A percentile compares a stretch with the other conserved stretches of the same genome.
These are phyloP conservation scores for Rhipidura dahli DNA, from an alignment of 2,113 vertebrate species.

Conservation along the genomic window DNA sequence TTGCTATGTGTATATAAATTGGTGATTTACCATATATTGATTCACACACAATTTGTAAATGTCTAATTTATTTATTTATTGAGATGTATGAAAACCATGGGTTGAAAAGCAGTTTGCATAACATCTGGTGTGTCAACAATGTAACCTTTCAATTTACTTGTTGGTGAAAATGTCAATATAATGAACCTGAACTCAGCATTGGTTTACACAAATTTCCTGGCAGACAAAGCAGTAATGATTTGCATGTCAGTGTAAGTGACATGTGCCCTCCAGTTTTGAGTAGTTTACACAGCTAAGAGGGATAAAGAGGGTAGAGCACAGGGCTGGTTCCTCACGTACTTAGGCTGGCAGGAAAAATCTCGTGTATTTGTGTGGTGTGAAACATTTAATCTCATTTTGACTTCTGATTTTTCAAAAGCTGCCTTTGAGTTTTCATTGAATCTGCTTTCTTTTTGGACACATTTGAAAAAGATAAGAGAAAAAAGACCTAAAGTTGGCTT, in stretches of 20 bases:
- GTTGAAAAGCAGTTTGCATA: slow-evolving; percentile 53
- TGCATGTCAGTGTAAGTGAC: slow-evolving; percentile 43
- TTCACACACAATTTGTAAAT: slow-evolving; percentile 40
- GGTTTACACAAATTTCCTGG: slow-evolving; percentile 64
- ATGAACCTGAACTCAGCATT: slow-evolving; percentile 48
- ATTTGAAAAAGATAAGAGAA: neutral
- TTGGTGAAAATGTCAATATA: slow-evolving; percentile 57
- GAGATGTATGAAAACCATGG: slow-evolving; percentile 17
- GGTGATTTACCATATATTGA: slow-evolving; percentile 46
- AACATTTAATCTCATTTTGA: neutral
- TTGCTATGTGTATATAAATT: slow-evolving; percentile 1
- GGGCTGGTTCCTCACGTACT: neutral
- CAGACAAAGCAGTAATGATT: slow-evolving; percentile 64
- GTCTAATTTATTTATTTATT: slow-evolving; percentile 48
- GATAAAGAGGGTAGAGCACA: neutral
- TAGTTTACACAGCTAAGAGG: slow-evolving; percentile 31
- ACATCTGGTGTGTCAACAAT: slow-evolving; percentile 56
- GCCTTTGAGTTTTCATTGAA: neutral
- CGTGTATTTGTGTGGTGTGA: neutral
- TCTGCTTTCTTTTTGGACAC: neutral
- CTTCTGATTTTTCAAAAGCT: neutral
- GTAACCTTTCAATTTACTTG: slow-evolving; percentile 55
- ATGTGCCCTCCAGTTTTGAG: slow-evolving; percentile 45
- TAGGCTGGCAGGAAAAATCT: neutral
- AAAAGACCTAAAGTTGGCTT: neutral